A percentile compares a stretch with the other conserved stretches of the same genome.
Evolutionary conservation across 2,113 vertebrate species (phyloP).

Genomic region (Thamnophis sirtalis): DNA sequence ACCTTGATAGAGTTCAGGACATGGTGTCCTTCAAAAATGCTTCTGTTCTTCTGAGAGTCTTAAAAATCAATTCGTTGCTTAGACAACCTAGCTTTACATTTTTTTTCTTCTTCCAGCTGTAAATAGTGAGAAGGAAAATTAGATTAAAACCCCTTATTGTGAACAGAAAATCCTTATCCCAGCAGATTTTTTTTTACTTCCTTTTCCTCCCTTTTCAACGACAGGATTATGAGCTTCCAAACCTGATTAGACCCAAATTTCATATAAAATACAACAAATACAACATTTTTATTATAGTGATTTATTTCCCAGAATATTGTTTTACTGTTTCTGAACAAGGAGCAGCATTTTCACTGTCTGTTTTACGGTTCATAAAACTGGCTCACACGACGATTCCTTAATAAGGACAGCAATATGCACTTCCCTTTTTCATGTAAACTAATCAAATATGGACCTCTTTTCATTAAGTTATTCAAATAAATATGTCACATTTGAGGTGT

Average conservation of each 20-base stretch:
- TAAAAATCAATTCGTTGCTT: not conserved
- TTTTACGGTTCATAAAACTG: not conserved
- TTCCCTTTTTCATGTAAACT: not conserved
- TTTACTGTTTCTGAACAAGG: not conserved
- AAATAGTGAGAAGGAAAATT: not conserved
- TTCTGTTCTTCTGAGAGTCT: not conserved
- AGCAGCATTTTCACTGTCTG: not conserved
- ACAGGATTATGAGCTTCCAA: not conserved
- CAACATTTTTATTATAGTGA: not conserved
- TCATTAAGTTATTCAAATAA: not conserved
- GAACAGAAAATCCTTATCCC: not conserved
- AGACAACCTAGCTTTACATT: not conserved
- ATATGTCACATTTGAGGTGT: not conserved
- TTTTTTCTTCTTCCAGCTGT: not conserved
- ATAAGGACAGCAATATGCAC: not conserved
- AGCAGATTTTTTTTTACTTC: not conserved
- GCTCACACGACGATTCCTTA: not conserved
- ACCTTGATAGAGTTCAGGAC: not conserved
- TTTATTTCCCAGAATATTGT: not conserved
- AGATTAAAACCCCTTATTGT: not conserved
- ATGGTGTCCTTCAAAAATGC: not conserved
- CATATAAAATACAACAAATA: not conserved
- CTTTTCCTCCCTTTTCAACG: not conserved
- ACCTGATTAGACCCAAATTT: not conserved
- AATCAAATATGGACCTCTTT: not conserved